Evolutionary conservation across 2,888 invertebrate species (phyloP).

Genomic region (Thecophora atra): DNA sequence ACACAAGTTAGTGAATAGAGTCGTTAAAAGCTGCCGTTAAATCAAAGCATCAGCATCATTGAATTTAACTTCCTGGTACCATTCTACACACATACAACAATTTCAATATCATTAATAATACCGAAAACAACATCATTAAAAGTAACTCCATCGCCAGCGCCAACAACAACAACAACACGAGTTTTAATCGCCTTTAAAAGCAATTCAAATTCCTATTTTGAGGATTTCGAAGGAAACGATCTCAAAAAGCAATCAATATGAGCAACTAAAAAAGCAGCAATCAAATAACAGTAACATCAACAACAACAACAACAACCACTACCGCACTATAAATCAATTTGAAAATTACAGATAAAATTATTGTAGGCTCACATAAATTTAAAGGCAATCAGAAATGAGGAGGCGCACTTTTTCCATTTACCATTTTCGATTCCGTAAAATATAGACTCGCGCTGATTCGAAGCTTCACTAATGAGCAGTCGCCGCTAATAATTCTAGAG

Average conservation of each 20-base stretch:
- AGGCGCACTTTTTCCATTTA: conserved; percentile 10
- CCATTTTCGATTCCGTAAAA: conserved; percentile 21
- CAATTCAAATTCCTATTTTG: not conserved
- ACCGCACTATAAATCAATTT: conserved; percentile 23
- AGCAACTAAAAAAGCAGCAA: not conserved
- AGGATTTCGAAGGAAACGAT: conserved; percentile 2
- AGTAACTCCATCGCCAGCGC: not conserved
- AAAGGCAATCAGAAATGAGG: not conserved
- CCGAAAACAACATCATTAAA: not conserved
- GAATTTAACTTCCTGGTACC: conserved; percentile 1
- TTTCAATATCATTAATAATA: not conserved
- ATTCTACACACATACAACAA: not conserved
- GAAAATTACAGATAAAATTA: conserved; percentile 12
- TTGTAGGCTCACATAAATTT: conserved; percentile 9
- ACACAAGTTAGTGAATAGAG: no score
- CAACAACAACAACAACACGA: no score
- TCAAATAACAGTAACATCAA: not conserved
- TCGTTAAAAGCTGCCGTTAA: no score
- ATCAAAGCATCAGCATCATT: not conserved
- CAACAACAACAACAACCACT: conserved; percentile 23
- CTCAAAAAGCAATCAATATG: conserved; percentile 1
- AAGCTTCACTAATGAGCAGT: conserved; percentile 10
- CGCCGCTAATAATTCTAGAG: conserved; percentile 21
- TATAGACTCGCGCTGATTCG: not conserved
- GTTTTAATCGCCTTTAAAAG: not conserved